A percentile compares a stretch with the other conserved stretches of the same genome.
phyloP scores from a whole-genome alignment of 2,888 invertebrate genomes.

The Orchesella flavescens region DNA sequence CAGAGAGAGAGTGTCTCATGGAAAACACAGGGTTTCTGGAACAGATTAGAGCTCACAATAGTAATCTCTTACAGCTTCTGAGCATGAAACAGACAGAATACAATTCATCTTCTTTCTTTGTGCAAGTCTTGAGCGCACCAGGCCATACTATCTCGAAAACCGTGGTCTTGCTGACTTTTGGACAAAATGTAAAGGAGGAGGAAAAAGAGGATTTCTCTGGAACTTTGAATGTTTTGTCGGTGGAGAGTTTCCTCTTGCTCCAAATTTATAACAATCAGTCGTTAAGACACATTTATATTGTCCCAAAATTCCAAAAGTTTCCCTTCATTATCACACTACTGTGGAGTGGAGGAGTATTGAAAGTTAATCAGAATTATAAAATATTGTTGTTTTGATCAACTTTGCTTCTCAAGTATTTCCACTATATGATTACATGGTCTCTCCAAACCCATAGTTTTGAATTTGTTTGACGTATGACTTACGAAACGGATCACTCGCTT shows the following conservation, averaged over 20 bases:
- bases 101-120: constrained; percentile 41
- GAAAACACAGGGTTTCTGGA: not conserved
- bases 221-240: not conserved
- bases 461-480: no score
- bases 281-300: not conserved
- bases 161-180: not conserved
- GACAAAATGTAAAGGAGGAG: constrained; percentile 7
- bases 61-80: constrained; percentile 46
- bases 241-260: constrained; percentile 1
- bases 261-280: constrained; percentile 22
- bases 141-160: not conserved
- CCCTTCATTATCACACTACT: not conserved
- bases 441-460: not conserved
- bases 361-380: not conserved
- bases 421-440: not conserved
- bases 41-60: constrained; percentile 47
- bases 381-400: not conserved
- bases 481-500: no score
- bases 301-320: not conserved
- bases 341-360: not conserved
- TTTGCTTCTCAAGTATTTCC: not conserved
- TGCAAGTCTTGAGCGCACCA: not conserved
- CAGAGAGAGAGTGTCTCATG: not conserved
- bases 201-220: constrained; percentile 2
- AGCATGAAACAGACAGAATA: constrained; percentile 36